Base-by-base conservation (phyloP, 2,113 vertebrate species). In the Macquaria ambigua region DNA sequence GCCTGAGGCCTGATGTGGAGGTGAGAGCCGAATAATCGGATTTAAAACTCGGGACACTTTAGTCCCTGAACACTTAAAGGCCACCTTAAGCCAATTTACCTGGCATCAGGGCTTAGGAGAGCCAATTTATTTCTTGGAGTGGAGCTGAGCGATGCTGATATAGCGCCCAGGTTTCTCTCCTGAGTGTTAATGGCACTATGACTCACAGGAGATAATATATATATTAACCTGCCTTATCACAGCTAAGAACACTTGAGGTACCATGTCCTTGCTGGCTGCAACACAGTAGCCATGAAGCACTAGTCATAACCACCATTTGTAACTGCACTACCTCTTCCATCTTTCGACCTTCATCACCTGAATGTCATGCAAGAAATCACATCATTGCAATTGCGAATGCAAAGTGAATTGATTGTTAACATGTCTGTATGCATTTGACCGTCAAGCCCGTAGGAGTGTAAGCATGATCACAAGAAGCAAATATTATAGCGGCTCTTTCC, bases 31-130 rank as follows among this genome's bases (percentile, higher is more conserved):
- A 91, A 89, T 96, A 95, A 95, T 95, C 89, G 69, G 92, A 96
- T 95, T 95, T 95, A 89, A 94, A 92, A 94, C 89, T 92, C 76
- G 48, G 89, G 92, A 91, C 86, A 87, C 89, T 92, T 91, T 91
- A 95, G 83, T 94, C 92, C 88, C 90, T 63, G 76, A 93, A 94
- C 89, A 88, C 85, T 95, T 95, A 93, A 95, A 95, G 91, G 91
- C 90, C 93, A 95, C 90, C 92, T 89, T 95, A 95, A 96, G 95
- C 93, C 95, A 94, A 95, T 95, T 95, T 95, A 93, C 95, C 92
- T 93, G 93, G 84, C 92, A 90, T 90, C 88, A 10, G 82, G 93
- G 86, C 91, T 93, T 94, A 91, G 85, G 92, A 88, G 88, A 93
- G 90, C 66, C 91, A 93, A 92, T 95, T 95, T 93, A 94, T 95